These are phyloP conservation scores for Drosophila navojoa DNA, from an alignment of 1,140 invertebrate species.

Conservation along the genomic window DNA sequence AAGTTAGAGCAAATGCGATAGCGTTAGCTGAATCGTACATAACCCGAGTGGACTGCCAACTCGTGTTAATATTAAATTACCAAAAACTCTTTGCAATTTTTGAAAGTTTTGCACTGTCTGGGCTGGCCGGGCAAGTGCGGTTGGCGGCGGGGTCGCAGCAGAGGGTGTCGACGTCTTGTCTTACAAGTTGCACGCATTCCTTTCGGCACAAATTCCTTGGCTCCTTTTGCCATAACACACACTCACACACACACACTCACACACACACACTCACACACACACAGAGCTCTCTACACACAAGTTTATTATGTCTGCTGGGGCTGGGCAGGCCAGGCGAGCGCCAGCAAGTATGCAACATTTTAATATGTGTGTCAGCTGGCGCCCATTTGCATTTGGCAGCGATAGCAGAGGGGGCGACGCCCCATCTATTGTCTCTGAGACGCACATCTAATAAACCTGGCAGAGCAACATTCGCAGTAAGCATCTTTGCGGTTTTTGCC, in stretches of 20 bases:
- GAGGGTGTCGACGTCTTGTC: conserved; percentile 55
- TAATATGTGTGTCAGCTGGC: conserved; percentile 70
- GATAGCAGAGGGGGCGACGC: background rate
- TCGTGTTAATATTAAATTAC: conserved; percentile 69
- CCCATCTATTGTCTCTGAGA: conserved; percentile 44
- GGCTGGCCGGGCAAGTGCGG: conserved; percentile 30
- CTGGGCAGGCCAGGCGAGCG: conserved; percentile 36
- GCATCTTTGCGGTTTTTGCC: conserved; percentile 59
- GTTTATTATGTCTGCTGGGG: conserved; percentile 70
- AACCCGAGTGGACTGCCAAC: conserved; percentile 49
- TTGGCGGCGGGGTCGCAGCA: background rate
- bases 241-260: conserved; percentile 22
- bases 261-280: conserved; percentile 8
- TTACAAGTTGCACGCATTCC: conserved; percentile 74
- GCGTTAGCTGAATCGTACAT: conserved; percentile 24
- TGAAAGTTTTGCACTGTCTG: conserved; percentile 59
- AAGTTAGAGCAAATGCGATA: conserved; percentile 7
- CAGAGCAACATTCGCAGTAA: conserved; percentile 52
- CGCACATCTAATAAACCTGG: conserved; percentile 60
- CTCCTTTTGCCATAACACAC: conserved; percentile 30
- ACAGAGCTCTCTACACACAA: conserved; percentile 33
- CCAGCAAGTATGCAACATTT: conserved; percentile 73
- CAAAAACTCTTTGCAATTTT: conserved; percentile 68
- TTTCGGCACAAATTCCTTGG: conserved; percentile 58
- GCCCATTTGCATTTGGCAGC: conserved; percentile 34